Conservation (phyloP, 2,888 invertebrate genomes). For the Micropterix aruncella region DNA sequence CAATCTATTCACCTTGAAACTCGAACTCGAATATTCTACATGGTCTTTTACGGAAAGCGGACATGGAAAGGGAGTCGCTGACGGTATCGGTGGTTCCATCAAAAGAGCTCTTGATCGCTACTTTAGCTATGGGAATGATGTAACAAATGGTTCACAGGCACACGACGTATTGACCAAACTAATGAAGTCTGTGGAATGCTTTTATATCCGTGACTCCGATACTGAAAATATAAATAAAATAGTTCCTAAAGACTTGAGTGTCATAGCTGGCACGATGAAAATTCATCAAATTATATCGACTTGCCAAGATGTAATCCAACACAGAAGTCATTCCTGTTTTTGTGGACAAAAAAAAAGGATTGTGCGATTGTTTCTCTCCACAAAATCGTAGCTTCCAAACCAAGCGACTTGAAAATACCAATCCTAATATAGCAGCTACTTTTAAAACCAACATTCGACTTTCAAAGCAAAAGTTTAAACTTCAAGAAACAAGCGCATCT, state of each 20-base stretch:
- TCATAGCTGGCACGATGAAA: constrained; percentile 11
- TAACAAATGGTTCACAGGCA: constrained; percentile 6
- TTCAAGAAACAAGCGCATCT: no score
- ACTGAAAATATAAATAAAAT: constrained; percentile 10
- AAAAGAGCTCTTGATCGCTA: constrained; percentile 13
- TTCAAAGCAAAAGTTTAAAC: no score
- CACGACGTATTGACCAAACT: constrained; percentile 6
- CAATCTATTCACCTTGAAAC: constrained; percentile 5
- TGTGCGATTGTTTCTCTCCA: constrained; percentile 4
- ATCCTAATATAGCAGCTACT: no score
- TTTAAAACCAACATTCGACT: no score
- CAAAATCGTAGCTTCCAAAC: constrained; percentile 2
- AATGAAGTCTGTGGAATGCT: constrained; percentile 11
- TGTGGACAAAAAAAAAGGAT: constrained; percentile 3
- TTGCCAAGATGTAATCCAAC: neutral
- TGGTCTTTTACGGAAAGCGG: constrained; percentile 9
- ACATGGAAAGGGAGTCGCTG: constrained; percentile 14
- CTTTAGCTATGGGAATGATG: constrained; percentile 8
- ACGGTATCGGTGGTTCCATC: constrained; percentile 14
- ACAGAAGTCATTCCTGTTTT: constrained; percentile 5
- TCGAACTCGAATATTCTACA: constrained; percentile 2
- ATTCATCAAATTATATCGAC: constrained; percentile 11
- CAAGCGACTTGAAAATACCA: no score
- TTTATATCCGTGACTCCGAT: constrained; percentile 9
- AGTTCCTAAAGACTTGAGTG: constrained; percentile 8